Evolutionary conservation across 1,140 invertebrate genomes (phyloP), one percentile per base, ranked within the genome.

Genomic region (Drosophila arawakana): DNA sequence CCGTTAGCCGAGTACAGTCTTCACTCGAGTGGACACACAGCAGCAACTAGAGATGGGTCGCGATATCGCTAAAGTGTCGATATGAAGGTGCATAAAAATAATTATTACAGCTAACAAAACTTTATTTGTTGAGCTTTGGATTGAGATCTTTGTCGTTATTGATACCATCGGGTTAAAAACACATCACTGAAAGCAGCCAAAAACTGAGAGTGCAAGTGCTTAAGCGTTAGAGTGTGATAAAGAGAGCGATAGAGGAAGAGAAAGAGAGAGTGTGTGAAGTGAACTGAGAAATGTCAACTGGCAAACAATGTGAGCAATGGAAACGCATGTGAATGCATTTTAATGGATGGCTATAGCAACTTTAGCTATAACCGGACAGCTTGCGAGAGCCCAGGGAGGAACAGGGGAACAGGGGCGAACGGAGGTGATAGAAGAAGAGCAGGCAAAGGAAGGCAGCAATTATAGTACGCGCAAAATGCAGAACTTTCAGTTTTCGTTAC

Each of bases 301-400:
- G 41, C 79, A 73, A 82, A 88, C 76, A 88, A 86, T 79, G 60
- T 55, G 25, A 54, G 50, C 67, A 47, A 25, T 59, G 50, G 50
- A 52, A 63, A 63, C 52, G 78, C 78, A 69, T 81, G 25, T 80
- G 66, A 81, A 86, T 78, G 81, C 75, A 84, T 65, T 86, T 86
- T 63, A 34, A 50, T 30, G 61, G 49, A 52, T 57, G 54, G 41
- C 54, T 57, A 18, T 57, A 15, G 54, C 37, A 57, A 57, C 54
- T 57, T 57, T 37, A 39, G 34, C 15, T 21, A 21, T 41, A 54
- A 54, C 50, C 13, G 50, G 37, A 57, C 54, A n/a, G 59, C 34
- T 30, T 2, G 25, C 3, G 25, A 25, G 25, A 30, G 15, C 15
- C 1, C 15, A 43, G 41, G 5, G 13, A 43, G 41, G 15, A 11